phyloP scores from a whole-genome alignment of 92 coral and sea anemone genomes.

The Metridium senile region DNA sequence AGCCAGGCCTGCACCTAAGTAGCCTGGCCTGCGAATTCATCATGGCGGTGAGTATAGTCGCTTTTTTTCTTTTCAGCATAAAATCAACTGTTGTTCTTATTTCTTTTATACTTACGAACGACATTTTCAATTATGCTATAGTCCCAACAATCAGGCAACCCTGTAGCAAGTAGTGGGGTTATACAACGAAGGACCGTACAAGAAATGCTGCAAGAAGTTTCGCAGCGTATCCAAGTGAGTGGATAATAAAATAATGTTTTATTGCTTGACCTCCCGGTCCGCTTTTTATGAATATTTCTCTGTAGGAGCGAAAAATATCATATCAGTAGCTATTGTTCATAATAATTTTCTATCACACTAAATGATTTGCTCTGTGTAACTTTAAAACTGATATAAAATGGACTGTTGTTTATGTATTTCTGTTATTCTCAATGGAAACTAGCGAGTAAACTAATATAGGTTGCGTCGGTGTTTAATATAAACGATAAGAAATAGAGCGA shows the following conservation, averaged over 20 bases:
- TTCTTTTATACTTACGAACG: not conserved
- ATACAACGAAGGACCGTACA: conserved; percentile 49
- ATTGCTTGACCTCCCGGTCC: not conserved
- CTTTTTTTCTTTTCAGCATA: not conserved
- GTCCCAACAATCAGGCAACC: conserved; percentile 54
- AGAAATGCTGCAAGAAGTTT: conserved; percentile 80
- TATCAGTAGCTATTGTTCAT: too few species aligned
- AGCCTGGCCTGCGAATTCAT: conserved; percentile 55
- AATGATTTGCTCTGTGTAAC: too few species aligned
- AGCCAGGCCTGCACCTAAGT: conserved; percentile 3
- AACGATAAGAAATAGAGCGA: too few species aligned
- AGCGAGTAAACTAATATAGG: too few species aligned
- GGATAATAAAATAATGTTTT: not conserved
- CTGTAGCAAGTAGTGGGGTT: conserved; percentile 38
- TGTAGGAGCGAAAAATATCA: too few species aligned
- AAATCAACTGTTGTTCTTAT: not conserved
- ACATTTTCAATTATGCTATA: not conserved
- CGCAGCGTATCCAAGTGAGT: conserved; percentile 74
- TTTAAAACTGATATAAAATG: too few species aligned
- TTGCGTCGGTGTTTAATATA: too few species aligned
- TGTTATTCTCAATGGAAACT: too few species aligned
- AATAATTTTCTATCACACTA: too few species aligned
- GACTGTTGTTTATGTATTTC: too few species aligned
- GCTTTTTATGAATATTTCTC: too few species aligned
- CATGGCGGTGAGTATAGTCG: conserved; percentile 57